Evolutionary conservation across 2,113 vertebrate genomes (phyloP), one percentile per base, ranked within the genome.

Genomic region (Zeus faber): DNA sequence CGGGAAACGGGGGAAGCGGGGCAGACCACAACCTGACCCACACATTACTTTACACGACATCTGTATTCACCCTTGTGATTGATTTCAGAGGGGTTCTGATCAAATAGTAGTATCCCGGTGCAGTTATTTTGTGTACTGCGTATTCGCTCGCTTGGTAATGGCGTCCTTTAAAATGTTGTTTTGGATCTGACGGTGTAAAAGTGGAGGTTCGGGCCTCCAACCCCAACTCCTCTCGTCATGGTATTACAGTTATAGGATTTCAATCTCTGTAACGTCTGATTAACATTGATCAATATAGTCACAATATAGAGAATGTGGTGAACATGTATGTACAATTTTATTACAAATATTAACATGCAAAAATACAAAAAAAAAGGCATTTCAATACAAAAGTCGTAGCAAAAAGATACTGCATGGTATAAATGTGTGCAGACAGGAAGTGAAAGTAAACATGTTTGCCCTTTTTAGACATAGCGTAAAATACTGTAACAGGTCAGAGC

Each of bases 251-350:
- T n/a, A n/a, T n/a, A n/a, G n/a, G n/a, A n/a, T n/a, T n/a, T n/a
- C n/a, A n/a, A 13, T 3, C 31, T 9, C 14, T 35, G 31, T 13
- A 35, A 35, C 31, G 9, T 2, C 9, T 29, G 27, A 29, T n/a
- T n/a, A n/a, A n/a, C n/a, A n/a, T n/a, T n/a, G n/a, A n/a, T n/a
- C n/a, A 29, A 29, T 35, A 35, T 35, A 35, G 9, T 13, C 7
- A 29, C 31, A 35, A 35, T 9, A 35, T 35, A 35, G 55, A 55
- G 5, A 63, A 37, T 74, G 26, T 39, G 39, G 22, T 56, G 29
- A 54, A 46, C 79, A 80, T 55, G 55, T 84, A 85, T 85, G 59
- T 86, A 87, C 82, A 85, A 43, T 79, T 89, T 89, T 89, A 89
- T 89, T 88, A 83, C 77, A 88, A 81, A 86, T 70, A 86, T 82